phyloP scores from a whole-genome alignment of 1,140 invertebrate species.

The Drusus annulatus region DNA sequence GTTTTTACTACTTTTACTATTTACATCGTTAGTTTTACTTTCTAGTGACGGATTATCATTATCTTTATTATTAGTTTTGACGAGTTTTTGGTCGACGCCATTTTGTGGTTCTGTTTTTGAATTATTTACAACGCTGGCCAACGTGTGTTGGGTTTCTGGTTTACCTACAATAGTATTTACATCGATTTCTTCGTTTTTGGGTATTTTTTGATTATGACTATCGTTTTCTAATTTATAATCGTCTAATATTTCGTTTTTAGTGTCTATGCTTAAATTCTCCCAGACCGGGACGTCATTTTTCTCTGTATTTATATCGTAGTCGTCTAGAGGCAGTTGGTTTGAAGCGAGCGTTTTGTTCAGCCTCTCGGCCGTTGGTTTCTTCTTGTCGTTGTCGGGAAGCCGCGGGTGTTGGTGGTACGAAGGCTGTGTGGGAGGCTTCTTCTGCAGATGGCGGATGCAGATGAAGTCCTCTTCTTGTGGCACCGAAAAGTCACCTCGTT shows the following conservation, averaged over 20 bases:
- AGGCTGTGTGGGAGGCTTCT: background rate
- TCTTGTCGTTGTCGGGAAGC: conserved; percentile 9
- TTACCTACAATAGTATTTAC: conserved; percentile 33
- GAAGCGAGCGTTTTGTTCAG: conserved; percentile 7
- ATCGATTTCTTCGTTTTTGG: conserved; percentile 46
- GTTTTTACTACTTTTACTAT: conserved; percentile 6
- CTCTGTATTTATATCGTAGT: conserved; percentile 42
- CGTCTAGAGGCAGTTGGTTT: conserved; percentile 12
- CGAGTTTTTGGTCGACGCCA: conserved; percentile 1
- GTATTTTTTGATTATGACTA: conserved; percentile 45
- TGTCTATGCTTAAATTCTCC: conserved; percentile 50
- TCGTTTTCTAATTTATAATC: conserved; percentile 55
- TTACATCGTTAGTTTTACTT: conserved; percentile 15
- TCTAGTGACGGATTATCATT: conserved; percentile 38
- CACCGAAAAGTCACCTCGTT: conserved; percentile 47
- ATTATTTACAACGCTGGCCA: conserved; percentile 52
- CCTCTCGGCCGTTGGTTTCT: conserved; percentile 1
- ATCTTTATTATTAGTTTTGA: background rate
- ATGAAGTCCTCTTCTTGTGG: conserved; percentile 13
- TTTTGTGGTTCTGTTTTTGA: conserved; percentile 40
- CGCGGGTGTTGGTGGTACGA: background rate
- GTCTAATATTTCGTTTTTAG: conserved; percentile 55
- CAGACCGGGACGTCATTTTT: conserved; percentile 49
- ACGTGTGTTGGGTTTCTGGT: conserved; percentile 19
- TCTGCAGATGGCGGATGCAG: conserved; percentile 36